Evolutionary conservation across 2,797 vertebrate genomes (phyloP).

Genomic region (Alfaro cultratus): DNA sequence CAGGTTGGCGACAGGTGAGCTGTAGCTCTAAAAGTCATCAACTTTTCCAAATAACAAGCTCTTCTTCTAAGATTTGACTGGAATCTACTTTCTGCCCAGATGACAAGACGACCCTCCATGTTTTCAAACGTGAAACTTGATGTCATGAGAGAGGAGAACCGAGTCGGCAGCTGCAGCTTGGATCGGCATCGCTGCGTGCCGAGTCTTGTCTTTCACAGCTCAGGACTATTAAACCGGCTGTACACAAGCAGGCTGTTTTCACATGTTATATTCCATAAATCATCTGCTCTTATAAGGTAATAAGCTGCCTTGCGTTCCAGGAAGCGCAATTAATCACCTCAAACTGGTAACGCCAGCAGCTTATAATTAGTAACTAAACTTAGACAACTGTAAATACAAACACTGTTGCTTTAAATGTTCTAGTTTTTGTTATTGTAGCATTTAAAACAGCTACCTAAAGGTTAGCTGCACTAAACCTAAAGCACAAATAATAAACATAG

Average conservation of each 20-base stretch:
- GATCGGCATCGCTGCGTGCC: constrained; percentile 33
- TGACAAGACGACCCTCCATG: too few relatives aligned
- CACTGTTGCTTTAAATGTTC: neutral
- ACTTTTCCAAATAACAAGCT: too few relatives aligned
- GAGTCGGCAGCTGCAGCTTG: neutral
- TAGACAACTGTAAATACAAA: neutral
- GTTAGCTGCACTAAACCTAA: neutral
- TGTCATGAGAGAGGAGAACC: neutral
- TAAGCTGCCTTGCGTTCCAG: constrained; percentile 6
- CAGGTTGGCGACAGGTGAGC: neutral
- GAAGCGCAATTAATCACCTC: neutral
- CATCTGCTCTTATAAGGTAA: constrained; percentile 7
- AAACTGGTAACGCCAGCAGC: neutral
- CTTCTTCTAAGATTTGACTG: neutral
- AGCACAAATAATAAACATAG: neutral
- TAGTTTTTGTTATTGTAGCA: neutral
- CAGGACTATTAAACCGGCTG: constrained; percentile 21
- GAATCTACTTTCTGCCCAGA: too few relatives aligned
- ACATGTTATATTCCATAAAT: constrained; percentile 25
- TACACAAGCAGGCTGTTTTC: constrained; percentile 34
- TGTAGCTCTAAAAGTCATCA: neutral
- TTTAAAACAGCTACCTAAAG: neutral
- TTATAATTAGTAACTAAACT: neutral
- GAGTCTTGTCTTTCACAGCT: constrained; percentile 35
- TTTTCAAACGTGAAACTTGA: neutral